Evolutionary conservation across 2,797 vertebrate species (phyloP).

Genomic region (Myotis daubentonii): DNA sequence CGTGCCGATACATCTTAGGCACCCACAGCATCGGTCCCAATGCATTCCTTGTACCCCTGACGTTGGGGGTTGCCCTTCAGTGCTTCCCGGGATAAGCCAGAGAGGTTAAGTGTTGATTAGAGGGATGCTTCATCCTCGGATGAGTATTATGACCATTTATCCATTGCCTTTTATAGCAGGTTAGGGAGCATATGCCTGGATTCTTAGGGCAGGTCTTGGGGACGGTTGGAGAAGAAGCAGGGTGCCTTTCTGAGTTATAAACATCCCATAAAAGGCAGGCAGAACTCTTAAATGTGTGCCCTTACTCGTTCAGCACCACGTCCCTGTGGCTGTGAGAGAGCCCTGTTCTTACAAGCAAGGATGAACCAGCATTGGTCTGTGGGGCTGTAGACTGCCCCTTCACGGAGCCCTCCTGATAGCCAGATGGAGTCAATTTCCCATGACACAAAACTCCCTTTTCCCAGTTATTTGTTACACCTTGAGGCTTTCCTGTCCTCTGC

Average conservation of each 20-base stretch:
- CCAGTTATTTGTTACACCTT: background rate
- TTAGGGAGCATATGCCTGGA: background rate
- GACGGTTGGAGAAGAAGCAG: background rate
- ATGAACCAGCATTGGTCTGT: too few relatives aligned
- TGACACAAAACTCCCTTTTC: background rate
- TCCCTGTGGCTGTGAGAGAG: background rate
- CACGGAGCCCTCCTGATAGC: background rate
- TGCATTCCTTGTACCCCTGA: rapidly evolving
- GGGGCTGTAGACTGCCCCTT: too few relatives aligned
- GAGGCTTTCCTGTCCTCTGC: background rate
- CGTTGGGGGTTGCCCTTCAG: background rate
- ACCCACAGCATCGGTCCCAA: background rate
- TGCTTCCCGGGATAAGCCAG: background rate
- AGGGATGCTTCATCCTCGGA: background rate
- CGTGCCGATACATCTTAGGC: background rate
- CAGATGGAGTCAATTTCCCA: background rate
- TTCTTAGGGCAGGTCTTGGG: background rate
- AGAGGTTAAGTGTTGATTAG: background rate
- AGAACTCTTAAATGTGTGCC: background rate
- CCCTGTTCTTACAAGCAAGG: background rate
- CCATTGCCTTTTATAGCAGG: background rate
- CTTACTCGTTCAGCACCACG: background rate
- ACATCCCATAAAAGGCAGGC: background rate
- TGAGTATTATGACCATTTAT: background rate
- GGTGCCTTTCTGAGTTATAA: background rate